Conservation (phyloP, 2,888 invertebrate genomes). For the Chloromyia formosa region DNA sequence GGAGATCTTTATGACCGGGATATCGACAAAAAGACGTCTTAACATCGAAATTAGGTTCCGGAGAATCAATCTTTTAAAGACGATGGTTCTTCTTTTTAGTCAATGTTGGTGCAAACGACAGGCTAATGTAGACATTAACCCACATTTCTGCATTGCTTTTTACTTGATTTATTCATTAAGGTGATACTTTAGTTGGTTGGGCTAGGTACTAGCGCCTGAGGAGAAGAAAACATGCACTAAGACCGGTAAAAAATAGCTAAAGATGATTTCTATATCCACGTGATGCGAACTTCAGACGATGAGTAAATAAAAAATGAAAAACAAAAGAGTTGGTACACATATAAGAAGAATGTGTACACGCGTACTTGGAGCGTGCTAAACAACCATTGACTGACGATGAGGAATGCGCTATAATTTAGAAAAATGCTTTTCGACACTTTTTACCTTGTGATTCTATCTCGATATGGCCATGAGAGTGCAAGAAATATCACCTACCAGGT, state of each 20-base stretch:
- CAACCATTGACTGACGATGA: not conserved
- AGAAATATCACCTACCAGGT: not conserved
- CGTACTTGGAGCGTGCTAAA: slow-evolving; percentile 2
- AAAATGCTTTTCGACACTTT: not conserved
- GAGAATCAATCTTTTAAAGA: too few relatives aligned
- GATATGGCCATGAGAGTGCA: not conserved
- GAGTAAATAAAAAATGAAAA: not conserved
- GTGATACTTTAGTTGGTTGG: not conserved
- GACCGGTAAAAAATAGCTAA: not conserved
- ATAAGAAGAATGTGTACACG: not conserved
- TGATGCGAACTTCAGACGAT: not conserved
- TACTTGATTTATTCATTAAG: not conserved
- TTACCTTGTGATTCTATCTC: not conserved
- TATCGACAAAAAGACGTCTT: too few relatives aligned
- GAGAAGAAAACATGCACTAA: not conserved
- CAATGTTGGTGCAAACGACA: not conserved
- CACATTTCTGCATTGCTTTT: not conserved
- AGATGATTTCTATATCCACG: not conserved
- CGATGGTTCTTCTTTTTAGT: too few relatives aligned
- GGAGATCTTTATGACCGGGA: too few relatives aligned
- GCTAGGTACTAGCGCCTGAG: not conserved
- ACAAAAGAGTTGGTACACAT: not conserved
- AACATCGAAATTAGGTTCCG: too few relatives aligned
- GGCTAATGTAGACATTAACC: slow-evolving; percentile 14
- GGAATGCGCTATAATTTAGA: not conserved